Base-by-base conservation (phyloP, 2,797 vertebrate genomes). In the Falco biarmicus region DNA sequence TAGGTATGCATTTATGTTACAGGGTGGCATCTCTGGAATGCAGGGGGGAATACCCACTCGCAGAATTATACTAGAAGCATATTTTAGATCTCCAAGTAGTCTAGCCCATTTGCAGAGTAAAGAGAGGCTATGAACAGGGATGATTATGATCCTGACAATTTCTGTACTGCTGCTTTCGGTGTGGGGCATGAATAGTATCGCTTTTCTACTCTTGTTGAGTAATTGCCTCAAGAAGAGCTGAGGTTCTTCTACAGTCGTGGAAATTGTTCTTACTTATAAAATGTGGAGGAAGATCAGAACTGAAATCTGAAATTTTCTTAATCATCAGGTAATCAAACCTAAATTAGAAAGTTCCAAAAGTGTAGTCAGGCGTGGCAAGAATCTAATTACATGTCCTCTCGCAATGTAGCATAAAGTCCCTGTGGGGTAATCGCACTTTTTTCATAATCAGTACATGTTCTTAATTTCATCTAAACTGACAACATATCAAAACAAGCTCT, bases 251-350 rank as follows among this genome's bases (percentile, higher is more conserved):
- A n/a, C 53, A 65, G 19, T 11, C 22, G 2, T 59, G 54, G 65
- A 56, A 84, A 41, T 32, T 45, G 16, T 48, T 84, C 65, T 26
- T 43, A 15, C 28, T 47, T 73, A 25, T 13, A 77, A 80, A 73
- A 61, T 37, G 8, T 17, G 28, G 37, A 80, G 61, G 57, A 61
- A 85, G 43, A 95, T 83, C 60, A 78, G 65, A 86, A 69, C 28
- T 47, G 81, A 94, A 84, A 91, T 87, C 45, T 39, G 39, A 81
- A 93, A 75, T 93, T 89, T 96, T 94, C 26, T 83, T 94, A 94
- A 94, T 95, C 53, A 87, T 85, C 69, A 51, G 37, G 57, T 89
- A 94, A 95, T 97, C 73, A 92, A 87, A 86, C 22, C 22, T 81
- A 87, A 94, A 96, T 76, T 73, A 69, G 28, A 91, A 85, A 81